Evolutionary conservation across 2,888 invertebrate species (phyloP), one percentile per base, ranked within the genome.

Genomic region (Diloba caeruleocephala): DNA sequence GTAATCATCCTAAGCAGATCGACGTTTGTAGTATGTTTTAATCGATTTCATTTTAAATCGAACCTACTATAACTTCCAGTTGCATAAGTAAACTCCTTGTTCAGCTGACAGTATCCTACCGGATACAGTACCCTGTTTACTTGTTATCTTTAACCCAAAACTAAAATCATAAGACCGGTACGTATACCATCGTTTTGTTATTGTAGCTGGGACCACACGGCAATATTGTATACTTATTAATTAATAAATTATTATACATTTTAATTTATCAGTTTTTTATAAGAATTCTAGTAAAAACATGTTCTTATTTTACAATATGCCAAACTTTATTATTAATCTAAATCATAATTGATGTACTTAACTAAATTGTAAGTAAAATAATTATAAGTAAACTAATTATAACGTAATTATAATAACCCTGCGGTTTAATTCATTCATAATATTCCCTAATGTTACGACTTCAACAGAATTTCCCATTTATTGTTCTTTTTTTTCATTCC

Each of bases 311-410:
- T 41, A 42, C 29, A 52, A 43, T 52, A 52, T 36, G 49, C 52
- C 65, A 69, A 69, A 62, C 37, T 51, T 56, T 34, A 48, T 25
- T 21, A 32, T 37, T 59, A 53, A 34, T 49, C 8, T 41, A 29
- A 41, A 29, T 45, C 21, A 29, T 52, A 37, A 42, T 66, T 42
- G 36, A 42, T 48, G 59, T 62, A 70, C 56, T 75, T 70, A 71
- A 63, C 52, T 68, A 49, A 43, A 34, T 37, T 58, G 29, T 72
- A 63, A 59, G 54, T 57, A 55, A 51, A 53, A 52, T 66, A 52
- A 68, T 54, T 57, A 37, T 39, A 48, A 69, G 31, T 52, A 26
- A 46, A 28, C 25, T 55, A 55, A 36, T 44, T 44, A 26, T 51
- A 46, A 57, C 12, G 29, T 64, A 45, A 56, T 56, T 55, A 10